Evolutionary conservation across 2,113 vertebrate species (phyloP).

Genomic region (Anas platyrhynchos): DNA sequence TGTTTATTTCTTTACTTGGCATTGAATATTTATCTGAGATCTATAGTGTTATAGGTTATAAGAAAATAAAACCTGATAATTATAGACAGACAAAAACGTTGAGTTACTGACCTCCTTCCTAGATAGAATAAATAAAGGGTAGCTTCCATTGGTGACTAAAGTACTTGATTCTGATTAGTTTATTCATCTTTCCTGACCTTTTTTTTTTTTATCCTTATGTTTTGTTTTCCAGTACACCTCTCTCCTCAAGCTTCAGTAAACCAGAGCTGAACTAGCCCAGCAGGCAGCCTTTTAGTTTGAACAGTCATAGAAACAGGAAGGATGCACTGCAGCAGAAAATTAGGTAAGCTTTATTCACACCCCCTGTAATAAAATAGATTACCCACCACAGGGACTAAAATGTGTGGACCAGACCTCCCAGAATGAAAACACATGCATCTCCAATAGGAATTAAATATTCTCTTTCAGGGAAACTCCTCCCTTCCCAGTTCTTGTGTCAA

Average conservation of each 20-base stretch:
- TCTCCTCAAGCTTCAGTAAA: not conserved
- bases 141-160: not conserved
- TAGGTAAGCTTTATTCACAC: conserved; percentile 37
- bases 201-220: not conserved
- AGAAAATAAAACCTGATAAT: not conserved
- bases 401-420: not conserved
- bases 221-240: not conserved
- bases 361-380: conserved; percentile 48
- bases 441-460: not conserved
- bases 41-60: not conserved
- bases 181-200: not conserved
- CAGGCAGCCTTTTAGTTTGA: conserved; percentile 9
- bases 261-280: not conserved
- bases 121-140: not conserved
- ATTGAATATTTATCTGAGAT: not conserved
- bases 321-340: conserved; percentile 30
- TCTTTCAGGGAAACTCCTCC: not conserved
- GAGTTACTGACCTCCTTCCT: not conserved
- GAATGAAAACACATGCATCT: conserved; percentile 15
- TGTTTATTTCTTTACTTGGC: not conserved
- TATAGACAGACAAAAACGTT: not conserved
- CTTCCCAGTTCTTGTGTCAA: not conserved
- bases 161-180: not conserved
- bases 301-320: not conserved
- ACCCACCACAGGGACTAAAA: not conserved